Evolutionary conservation across 2,113 vertebrate genomes (phyloP), one percentile per base, ranked within the genome.

Genomic region (Centropristis striata): DNA sequence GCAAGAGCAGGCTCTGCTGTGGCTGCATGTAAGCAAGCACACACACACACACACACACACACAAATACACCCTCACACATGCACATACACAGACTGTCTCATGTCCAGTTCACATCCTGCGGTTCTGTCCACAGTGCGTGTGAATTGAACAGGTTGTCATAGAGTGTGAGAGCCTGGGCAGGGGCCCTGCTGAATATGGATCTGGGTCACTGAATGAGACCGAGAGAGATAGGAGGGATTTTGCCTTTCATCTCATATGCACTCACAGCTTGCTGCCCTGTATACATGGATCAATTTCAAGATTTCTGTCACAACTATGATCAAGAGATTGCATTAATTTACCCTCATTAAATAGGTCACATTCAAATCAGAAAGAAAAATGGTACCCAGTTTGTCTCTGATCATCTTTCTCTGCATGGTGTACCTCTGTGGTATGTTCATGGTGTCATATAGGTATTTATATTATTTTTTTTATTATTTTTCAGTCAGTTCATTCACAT

Each of bases 1-100:
- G 71, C 98, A 99, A 85, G 98, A 99, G 84, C 98, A 99, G 92
- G 98, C 98, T 2, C 92, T 99, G 83, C 95, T 99, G 46, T 99
- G 98, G 98, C 96, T 99, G 68, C 98, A 99, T 87, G 98, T 99
- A 93, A 97, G 96, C 94, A 46, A 54, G 32, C 44, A 23, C 39
- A 71, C 46, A 60, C 50, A 53, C 47, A 65, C 68, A 27, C 41
- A 68, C 25, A n/a, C n/a, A n/a, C 44, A 23, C 39, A 71, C 46
- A 60, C 50, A 53, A 42, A 65, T 64, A 27, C 41, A 68, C 25
- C n/a, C n/a, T n/a, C n/a, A n/a, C n/a, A n/a, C n/a, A 59, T 53
- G 73, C 64, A 67, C 36, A 57, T 94, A 51, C 61, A 58, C 55
- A 58, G 21, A 46, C 44, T 8, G 2, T 61, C 54, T 37, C 60